Conservation (phyloP, 2,113 vertebrate species). For the Lota lota region DNA sequence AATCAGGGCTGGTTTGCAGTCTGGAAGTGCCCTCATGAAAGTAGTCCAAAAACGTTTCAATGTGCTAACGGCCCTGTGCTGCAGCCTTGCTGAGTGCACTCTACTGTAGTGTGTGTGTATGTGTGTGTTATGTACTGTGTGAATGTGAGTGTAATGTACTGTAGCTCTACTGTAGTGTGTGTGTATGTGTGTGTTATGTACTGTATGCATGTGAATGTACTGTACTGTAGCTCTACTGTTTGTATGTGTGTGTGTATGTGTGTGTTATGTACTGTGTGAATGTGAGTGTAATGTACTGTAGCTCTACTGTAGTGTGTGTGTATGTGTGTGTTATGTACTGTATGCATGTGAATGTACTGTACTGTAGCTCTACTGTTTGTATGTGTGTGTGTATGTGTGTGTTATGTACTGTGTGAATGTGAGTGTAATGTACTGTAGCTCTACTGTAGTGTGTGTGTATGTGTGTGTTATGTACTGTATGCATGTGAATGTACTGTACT, state of each 20-base stretch:
- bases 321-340: neutral
- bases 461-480: too few relatives aligned
- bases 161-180: slow-evolving; percentile 26
- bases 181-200: neutral
- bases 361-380: too few relatives aligned
- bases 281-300: slow-evolving; percentile 23
- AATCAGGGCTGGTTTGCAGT: neutral
- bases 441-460: neutral
- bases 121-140: too few relatives aligned
- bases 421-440: slow-evolving; percentile 25
- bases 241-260: neutral
- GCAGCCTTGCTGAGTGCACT: too few relatives aligned
- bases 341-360: too few relatives aligned
- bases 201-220: too few relatives aligned
- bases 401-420: too few relatives aligned
- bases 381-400: neutral
- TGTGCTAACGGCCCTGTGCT: too few relatives aligned
- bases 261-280: too few relatives aligned
- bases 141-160: slow-evolving; percentile 18
- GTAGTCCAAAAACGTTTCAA: neutral
- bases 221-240: too few relatives aligned
- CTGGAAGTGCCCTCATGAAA: neutral
- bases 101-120: neutral
- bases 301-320: neutral
- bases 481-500: too few relatives aligned